Conservation (phyloP, 2,888 invertebrate genomes). For the Papilio gigon region DNA sequence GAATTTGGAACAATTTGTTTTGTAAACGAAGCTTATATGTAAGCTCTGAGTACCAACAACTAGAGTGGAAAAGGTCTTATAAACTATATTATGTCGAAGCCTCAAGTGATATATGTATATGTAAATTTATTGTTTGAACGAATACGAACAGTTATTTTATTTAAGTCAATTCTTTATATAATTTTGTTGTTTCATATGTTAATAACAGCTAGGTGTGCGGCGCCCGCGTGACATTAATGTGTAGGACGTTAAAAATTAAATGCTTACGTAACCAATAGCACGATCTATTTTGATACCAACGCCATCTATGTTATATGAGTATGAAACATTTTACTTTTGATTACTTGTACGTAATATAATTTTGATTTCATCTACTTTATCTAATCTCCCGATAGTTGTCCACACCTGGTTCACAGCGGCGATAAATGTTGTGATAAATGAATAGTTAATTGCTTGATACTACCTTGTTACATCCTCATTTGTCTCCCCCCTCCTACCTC, state of each 20-base stretch:
- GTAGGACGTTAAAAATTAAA: not conserved
- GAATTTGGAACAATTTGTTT: conserved; percentile 10
- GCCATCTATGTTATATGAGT: not conserved
- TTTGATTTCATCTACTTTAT: too few species aligned
- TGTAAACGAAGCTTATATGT: conserved; percentile 1
- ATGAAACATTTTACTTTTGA: not conserved
- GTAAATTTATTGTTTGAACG: not conserved
- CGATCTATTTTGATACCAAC: not conserved
- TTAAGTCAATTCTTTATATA: too few species aligned
- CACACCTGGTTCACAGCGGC: too few species aligned
- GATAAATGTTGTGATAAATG: not conserved
- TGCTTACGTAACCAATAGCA: not conserved
- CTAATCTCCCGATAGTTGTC: too few species aligned
- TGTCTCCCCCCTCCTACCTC: too few species aligned
- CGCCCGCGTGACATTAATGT: too few species aligned
- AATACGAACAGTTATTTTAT: too few species aligned
- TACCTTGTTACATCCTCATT: not conserved
- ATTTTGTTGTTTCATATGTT: too few species aligned
- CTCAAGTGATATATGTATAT: not conserved
- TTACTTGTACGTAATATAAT: too few species aligned
- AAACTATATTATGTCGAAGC: not conserved
- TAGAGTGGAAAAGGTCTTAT: not conserved
- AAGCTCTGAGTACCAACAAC: not conserved
- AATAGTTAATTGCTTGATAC: not conserved
- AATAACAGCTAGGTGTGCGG: too few species aligned